phyloP scores from a whole-genome alignment of 2,888 invertebrate species.

The Pollenia amentaria region DNA sequence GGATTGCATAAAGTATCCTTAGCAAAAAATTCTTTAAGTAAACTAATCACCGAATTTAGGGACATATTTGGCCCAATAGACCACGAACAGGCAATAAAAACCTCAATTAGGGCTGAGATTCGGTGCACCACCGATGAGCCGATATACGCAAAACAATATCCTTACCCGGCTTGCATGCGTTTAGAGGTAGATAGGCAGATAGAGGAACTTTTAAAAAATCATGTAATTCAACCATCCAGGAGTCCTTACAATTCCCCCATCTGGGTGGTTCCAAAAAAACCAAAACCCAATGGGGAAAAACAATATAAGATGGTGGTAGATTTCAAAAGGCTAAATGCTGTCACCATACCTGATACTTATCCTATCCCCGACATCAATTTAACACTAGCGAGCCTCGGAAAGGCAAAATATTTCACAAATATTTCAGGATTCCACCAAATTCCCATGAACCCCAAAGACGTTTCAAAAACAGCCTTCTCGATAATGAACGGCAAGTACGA shows the following conservation, averaged over 20 bases:
- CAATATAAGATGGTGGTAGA: too few relatives aligned
- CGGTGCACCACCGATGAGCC: too few relatives aligned
- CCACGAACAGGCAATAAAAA: background rate
- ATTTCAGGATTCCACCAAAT: constrained; percentile 76
- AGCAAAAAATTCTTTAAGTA: background rate
- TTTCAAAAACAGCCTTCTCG: background rate
- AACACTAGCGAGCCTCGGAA: constrained; percentile 72
- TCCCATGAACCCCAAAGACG: constrained; percentile 59
- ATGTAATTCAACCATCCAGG: constrained; percentile 77
- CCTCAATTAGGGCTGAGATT: background rate
- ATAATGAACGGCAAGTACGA: background rate
- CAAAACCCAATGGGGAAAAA: too few relatives aligned
- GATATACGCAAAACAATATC: too few relatives aligned
- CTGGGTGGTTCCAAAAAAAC: too few relatives aligned
- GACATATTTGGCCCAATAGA: constrained; percentile 16
- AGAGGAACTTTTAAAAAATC: constrained; percentile 77
- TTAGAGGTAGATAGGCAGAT: too few relatives aligned
- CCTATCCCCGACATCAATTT: constrained; percentile 71
- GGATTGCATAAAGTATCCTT: background rate
- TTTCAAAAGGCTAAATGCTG: constrained; percentile 51
- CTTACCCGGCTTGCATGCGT: too few relatives aligned
- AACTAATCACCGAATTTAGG: background rate
- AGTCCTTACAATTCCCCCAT: constrained; percentile 74
- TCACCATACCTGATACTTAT: constrained; percentile 72
- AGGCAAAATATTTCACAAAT: constrained; percentile 73